Evolutionary conservation across 2,797 vertebrate genomes (phyloP).

Genomic region (Phoxinus dragarum): DNA sequence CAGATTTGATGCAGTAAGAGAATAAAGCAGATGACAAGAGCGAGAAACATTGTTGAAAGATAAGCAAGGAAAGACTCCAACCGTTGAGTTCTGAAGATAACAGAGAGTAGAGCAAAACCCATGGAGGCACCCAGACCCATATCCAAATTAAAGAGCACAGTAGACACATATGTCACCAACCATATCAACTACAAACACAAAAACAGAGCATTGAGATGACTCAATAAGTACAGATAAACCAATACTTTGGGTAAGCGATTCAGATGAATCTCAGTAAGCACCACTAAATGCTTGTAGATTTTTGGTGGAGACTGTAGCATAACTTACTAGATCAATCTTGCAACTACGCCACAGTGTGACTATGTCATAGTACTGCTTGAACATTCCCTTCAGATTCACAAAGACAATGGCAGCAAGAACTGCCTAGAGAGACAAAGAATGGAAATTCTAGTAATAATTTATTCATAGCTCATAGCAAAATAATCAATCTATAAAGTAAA

Average conservation of each 20-base stretch:
- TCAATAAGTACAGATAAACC: neutral
- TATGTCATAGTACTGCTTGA: conserved; percentile 87
- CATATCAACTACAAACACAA: conserved; percentile 83
- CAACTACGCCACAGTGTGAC: conserved; percentile 85
- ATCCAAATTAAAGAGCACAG: conserved; percentile 89
- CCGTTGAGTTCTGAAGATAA: conserved; percentile 94
- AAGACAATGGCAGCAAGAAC: conserved; percentile 88
- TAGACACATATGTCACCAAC: conserved; percentile 90
- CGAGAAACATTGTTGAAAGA: conserved; percentile 9
- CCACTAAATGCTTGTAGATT: neutral
- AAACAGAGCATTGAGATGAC: neutral
- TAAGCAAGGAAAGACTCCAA: conserved; percentile 73
- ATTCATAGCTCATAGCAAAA: conserved; percentile 4
- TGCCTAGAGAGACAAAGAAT: conserved; percentile 76
- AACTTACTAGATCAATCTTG: conserved; percentile 90
- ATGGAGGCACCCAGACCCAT: conserved; percentile 88
- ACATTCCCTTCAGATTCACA: conserved; percentile 93
- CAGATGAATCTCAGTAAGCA: neutral
- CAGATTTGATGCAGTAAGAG: neutral
- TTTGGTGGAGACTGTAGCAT: neutral
- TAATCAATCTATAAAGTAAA: conserved; percentile 10
- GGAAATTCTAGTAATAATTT: neutral
- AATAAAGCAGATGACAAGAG: neutral
- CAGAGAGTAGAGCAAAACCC: conserved; percentile 86
- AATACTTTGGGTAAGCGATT: neutral